Percentiles rank a stretch among this genome's conserved stretches.
These are phyloP conservation scores for Drepana falcataria DNA, from an alignment of 2,888 invertebrate genomes.

Conservation along the genomic window DNA sequence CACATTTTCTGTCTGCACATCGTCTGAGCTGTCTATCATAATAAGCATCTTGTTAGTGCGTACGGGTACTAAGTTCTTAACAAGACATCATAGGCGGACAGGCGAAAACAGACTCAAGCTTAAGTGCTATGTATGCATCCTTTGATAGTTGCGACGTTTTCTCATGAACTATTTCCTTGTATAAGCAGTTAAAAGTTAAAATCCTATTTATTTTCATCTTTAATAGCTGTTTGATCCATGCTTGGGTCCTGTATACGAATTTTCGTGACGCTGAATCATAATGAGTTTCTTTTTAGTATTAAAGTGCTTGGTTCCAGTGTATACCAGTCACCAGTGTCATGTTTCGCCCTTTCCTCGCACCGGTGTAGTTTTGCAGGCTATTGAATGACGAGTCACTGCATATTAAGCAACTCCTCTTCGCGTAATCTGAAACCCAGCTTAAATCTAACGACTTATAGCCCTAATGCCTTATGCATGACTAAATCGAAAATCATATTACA, in stretches of 20 bases:
- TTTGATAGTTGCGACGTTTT: constrained; percentile 10
- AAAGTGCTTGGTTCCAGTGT: constrained; percentile 29
- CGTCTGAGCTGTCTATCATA: constrained; percentile 57
- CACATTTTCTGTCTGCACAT: constrained; percentile 30
- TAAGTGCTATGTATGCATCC: constrained; percentile 16
- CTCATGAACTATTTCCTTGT: constrained; percentile 9
- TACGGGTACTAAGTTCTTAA: constrained; percentile 29
- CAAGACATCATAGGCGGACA: constrained; percentile 28
- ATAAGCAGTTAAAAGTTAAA: too few relatives aligned
- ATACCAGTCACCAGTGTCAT: constrained; percentile 68
- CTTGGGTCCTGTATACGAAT: too few relatives aligned
- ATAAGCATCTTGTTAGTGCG: constrained; percentile 40
- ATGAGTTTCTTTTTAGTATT: constrained; percentile 6
- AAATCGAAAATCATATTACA: constrained; percentile 53
- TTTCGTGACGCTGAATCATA: not conserved
- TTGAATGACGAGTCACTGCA: constrained; percentile 66
- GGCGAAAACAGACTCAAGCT: constrained; percentile 19
- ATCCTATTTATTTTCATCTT: too few relatives aligned
- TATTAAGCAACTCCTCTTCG: constrained; percentile 66
- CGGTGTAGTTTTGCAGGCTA: constrained; percentile 68
- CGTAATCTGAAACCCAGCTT: constrained; percentile 65
- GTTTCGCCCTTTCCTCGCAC: constrained; percentile 66
- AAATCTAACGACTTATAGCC: constrained; percentile 60
- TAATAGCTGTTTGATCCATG: too few relatives aligned
- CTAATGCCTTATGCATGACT: constrained; percentile 61